Evolutionary conservation across 2,113 vertebrate genomes (phyloP), one percentile per base, ranked within the genome.

Genomic region (Notarius quadriscutis): DNA sequence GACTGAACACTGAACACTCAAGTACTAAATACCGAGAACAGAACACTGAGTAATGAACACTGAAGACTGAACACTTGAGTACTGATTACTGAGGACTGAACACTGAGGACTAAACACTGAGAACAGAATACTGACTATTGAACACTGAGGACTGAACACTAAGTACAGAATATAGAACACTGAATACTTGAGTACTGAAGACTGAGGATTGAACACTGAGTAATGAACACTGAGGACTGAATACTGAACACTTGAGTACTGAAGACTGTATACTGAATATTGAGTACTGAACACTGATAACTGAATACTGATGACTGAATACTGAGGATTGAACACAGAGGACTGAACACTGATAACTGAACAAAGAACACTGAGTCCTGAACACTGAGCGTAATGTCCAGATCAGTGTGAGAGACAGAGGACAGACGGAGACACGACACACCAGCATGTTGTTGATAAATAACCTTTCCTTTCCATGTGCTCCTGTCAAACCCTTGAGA

Each of bases 381-480:
- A 72, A 41, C 30, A 18, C 30, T 18, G 67, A 30, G 9, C 7
- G 17, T 84, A 55, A 69, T 53, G 48, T 77, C 74, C 74, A 77
- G 81, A 83, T 74, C 30, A 86, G 84, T 62, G 8, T 34, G 79
- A 72, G 81, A 17, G n/a, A 81, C 79, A 79, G 86, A 69, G 62
- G 80, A 77, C 86, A 89, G 83, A 85, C 84, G 78, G 81, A 87
- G 85, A 89, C 86, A 89, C 87, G 87, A 88, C 89, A 85, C 81
- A 57, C 55, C 8, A 17, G 63, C 41, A 15, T 74, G 51, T 89
- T 87, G 81, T 90, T 87, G 87, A 91, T 88, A 86, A 91, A 91
- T 78, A 90, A 86, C 86, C 89, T 87, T 84, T 87, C 83, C 55
- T 8, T 84, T 89, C 81, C 69, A 9, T 50, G 65, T 20, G 48